Evolutionary conservation across 2,113 vertebrate species (phyloP).

Genomic region (Mohoua ochrocephala): DNA sequence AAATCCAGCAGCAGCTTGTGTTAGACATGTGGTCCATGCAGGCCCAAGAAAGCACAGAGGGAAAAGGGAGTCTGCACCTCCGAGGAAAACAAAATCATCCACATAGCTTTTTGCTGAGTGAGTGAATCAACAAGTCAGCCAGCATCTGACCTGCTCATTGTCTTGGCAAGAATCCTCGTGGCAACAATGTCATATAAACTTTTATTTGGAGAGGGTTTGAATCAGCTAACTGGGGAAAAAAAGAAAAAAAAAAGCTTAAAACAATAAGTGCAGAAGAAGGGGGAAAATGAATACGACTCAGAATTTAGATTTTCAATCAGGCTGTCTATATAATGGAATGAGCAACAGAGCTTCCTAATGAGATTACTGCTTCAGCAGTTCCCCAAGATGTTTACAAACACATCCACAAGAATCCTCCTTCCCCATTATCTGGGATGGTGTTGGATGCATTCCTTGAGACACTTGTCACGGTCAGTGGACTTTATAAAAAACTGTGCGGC

Average conservation of each 20-base stretch:
- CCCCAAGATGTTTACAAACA: not conserved
- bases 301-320: not conserved
- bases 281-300: not conserved
- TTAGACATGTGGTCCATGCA: not conserved
- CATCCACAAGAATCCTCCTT: not conserved
- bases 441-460: not conserved
- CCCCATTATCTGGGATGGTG: not conserved
- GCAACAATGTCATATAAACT: slow-evolving; percentile 11
- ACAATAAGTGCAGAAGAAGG: not conserved
- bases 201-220: slow-evolving; percentile 25
- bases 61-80: not conserved
- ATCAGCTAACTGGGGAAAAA: slow-evolving; percentile 5
- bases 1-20: not conserved
- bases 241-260: not conserved
- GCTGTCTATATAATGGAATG: not conserved
- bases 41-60: not conserved
- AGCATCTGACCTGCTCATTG: slow-evolving; percentile 24
- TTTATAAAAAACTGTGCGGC: not conserved
- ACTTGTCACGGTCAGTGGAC: not conserved
- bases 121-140: not conserved
- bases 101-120: not conserved
- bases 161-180: slow-evolving; percentile 12
- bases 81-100: slow-evolving; percentile 8
- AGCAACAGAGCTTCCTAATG: not conserved
- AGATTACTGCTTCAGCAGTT: not conserved